These are phyloP conservation scores for Bombylius discolor DNA, from an alignment of 2,888 invertebrate species.

Conservation along the genomic window DNA sequence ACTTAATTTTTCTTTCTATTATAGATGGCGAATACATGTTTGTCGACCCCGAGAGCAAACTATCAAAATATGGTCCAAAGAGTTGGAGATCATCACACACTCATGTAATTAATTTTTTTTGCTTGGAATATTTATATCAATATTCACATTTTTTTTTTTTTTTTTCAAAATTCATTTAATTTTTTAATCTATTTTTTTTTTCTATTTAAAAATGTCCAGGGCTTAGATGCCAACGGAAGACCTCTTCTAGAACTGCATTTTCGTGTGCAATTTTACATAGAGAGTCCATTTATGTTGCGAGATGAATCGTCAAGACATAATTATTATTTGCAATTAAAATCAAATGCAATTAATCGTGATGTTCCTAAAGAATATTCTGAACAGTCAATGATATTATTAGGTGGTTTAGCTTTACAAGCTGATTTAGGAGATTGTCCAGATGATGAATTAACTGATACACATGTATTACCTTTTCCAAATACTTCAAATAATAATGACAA, in stretches of 20 bases:
- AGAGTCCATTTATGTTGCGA: conserved; percentile 76
- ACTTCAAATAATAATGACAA: background rate
- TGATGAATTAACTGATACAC: conserved; percentile 21
- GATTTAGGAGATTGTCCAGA: conserved; percentile 72
- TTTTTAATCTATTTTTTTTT: background rate
- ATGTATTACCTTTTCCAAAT: background rate
- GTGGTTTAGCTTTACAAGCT: conserved; percentile 83
- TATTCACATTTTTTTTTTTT: no score
- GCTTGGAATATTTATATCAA: no score
- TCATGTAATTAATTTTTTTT: conserved; percentile 46
- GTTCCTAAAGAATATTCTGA: conserved; percentile 40
- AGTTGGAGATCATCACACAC: conserved; percentile 90
- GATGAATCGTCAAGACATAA: conserved; percentile 86
- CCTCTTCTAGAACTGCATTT: conserved; percentile 81
- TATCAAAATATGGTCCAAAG: conserved; percentile 93
- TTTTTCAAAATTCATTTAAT: background rate
- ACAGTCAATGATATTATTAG: conserved; percentile 63
- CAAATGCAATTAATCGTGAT: conserved; percentile 66
- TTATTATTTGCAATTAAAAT: conserved; percentile 88
- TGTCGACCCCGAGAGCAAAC: conserved; percentile 86
- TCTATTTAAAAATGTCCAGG: conserved; percentile 41
- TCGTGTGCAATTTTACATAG: conserved; percentile 87
- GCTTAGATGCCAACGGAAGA: conserved; percentile 78
- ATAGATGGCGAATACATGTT: conserved; percentile 93
- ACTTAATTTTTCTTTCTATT: conserved; percentile 28